A percentile compares a stretch with the other conserved stretches of the same genome.
phyloP scores from a whole-genome alignment of 2,888 invertebrate species.

The Camptogramma bilineatum region DNA sequence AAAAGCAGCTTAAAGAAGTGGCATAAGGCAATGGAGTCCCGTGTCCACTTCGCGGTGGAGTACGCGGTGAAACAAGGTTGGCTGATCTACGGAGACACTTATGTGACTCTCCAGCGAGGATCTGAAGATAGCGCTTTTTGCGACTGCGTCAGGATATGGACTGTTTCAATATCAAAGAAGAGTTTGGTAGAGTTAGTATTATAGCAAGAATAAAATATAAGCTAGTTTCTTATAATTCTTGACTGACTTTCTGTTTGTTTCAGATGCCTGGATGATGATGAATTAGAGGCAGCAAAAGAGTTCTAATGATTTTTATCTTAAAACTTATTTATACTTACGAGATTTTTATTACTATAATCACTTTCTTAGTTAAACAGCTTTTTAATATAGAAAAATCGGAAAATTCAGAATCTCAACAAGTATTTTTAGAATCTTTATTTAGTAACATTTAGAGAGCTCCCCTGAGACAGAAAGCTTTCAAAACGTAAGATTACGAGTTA shows the following conservation, averaged over 20 bases:
- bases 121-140: constrained; percentile 63
- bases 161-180: constrained; percentile 53
- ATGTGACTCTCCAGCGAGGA: constrained; percentile 61
- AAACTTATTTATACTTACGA: background rate
- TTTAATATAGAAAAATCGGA: background rate
- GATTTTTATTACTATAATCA: constrained; percentile 1
- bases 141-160: constrained; percentile 59
- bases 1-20: constrained; percentile 42
- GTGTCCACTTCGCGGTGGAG: constrained; percentile 60
- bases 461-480: constrained; percentile 33
- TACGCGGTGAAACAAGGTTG: constrained; percentile 60
- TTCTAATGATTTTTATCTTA: constrained; percentile 9
- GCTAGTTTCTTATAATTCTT: background rate
- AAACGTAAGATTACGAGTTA: constrained; percentile 37
- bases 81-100: constrained; percentile 61
- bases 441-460: constrained; percentile 19
- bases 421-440: constrained; percentile 3
- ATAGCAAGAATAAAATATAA: background rate
- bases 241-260: constrained; percentile 11
- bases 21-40: constrained; percentile 52
- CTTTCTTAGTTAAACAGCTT: background rate
- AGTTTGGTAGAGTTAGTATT: constrained; percentile 59
- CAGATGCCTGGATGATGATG: constrained; percentile 21
- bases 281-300: constrained; percentile 13
- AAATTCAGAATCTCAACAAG: background rate